Base-by-base conservation (phyloP, 92 coral and sea anemone species). In the Montipora capitata region DNA sequence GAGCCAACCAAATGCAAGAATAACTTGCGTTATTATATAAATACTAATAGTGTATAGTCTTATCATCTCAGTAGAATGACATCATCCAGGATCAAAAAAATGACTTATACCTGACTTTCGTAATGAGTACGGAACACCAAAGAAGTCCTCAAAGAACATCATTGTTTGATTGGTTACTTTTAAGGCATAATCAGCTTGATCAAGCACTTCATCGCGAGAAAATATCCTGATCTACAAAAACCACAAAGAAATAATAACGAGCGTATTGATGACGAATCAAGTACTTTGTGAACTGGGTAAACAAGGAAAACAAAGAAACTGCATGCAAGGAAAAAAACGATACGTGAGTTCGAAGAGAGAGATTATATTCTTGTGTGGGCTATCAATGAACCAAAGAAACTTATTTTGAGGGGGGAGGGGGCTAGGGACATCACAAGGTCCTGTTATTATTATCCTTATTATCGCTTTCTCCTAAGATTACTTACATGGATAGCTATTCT, bases 41-140 rank as follows among this genome's bases (percentile, higher is more conserved):
- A 27, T 27, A 27, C 35, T 27, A 27, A 27, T 27, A 27, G 35
- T 27, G 35, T 27, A 27, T 20, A 20, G 1, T 20, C 27, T 20
- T 20, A 20, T 20, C 27, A 20, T 20, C 27, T 20, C 35, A 27
- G 1, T 27, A 27, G 35, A 27, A 0, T 48, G 52, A 48, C 7
- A 48, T 48, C 52, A 48, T 48, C 7, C 10, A 48, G 6, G 49
- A 40, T 48, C 0, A 4, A 15, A 17, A 63, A 17, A 1, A 7
- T 20, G 10, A 3, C 7, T 17, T 5, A 17, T 84, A 96, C 98
- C 98, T 58, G 87, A 90, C 87, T 96, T 96, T 5, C 96, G 91
- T 20, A 96, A 81, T 10, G 94, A 62, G 52, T 88, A 96, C 7
- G 78, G 48, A 10, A 96, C 68, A 40, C 72, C 85, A 64, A 93